Conservation (phyloP, 2,888 invertebrate species). For the Leptodirus hochenwartii region DNA sequence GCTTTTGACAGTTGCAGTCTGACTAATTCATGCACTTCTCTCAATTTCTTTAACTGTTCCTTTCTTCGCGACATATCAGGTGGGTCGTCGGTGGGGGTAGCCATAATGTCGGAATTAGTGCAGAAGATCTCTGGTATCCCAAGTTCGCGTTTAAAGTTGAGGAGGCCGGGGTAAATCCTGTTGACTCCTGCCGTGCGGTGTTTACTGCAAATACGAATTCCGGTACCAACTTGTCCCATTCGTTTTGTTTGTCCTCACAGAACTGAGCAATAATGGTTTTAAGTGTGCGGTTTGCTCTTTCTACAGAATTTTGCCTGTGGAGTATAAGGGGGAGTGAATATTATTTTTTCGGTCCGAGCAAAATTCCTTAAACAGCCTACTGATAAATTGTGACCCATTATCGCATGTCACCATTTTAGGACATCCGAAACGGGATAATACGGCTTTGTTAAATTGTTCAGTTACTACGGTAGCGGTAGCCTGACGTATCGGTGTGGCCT, state of each 20-base stretch:
- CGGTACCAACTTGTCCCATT: conserved; percentile 15
- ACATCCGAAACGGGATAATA: too few relatives aligned
- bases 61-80: too few relatives aligned
- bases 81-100: neutral
- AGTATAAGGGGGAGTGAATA: conserved; percentile 14
- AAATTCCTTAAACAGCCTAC: too few relatives aligned
- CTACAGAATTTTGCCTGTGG: conserved; percentile 18
- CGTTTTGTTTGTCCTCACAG: conserved; percentile 13
- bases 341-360: neutral
- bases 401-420: too few relatives aligned
- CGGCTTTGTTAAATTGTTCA: conserved; percentile 6
- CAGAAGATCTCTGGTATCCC: conserved; percentile 1
- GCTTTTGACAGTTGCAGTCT: too few relatives aligned
- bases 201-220: conserved; percentile 17
- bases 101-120: neutral
- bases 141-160: conserved; percentile 14
- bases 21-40: too few relatives aligned
- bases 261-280: conserved; percentile 15
- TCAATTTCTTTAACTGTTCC: too few relatives aligned
- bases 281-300: conserved; percentile 16
- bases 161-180: conserved; percentile 15
- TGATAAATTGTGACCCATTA: too few relatives aligned
- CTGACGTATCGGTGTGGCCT: conserved; percentile 12
- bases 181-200: conserved; percentile 14
- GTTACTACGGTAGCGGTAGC: conserved; percentile 11